phyloP scores from a whole-genome alignment of 2,797 vertebrate genomes.

The Phrynocephalus forsythii region DNA sequence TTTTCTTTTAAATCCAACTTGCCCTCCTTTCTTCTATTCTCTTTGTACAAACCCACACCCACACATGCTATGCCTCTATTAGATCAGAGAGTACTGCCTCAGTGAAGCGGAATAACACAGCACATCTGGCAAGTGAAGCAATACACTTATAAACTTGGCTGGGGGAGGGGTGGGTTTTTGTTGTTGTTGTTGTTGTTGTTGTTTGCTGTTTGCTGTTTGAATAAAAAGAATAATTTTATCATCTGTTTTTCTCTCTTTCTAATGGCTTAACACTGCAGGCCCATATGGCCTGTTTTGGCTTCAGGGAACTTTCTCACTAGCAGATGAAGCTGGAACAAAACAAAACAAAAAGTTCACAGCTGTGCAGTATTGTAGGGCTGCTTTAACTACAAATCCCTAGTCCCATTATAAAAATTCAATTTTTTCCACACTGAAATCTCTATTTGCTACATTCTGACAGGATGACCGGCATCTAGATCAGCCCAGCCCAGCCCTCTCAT shows the following conservation, averaged over 20 bases:
- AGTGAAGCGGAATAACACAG: constrained; percentile 52
- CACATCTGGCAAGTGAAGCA: constrained; percentile 61
- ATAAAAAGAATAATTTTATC: constrained; percentile 61
- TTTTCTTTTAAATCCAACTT: constrained; percentile 48
- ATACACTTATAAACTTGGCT: constrained; percentile 63
- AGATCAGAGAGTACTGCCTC: constrained; percentile 70
- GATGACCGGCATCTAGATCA: constrained; percentile 50
- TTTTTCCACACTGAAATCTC: constrained; percentile 22
- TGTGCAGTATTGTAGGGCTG: constrained; percentile 50
- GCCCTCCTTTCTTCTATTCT: constrained; percentile 54
- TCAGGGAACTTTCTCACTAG: constrained; percentile 48
- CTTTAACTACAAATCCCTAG: constrained; percentile 56
- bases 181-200: neutral
- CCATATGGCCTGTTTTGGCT: constrained; percentile 36
- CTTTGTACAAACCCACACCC: constrained; percentile 25
- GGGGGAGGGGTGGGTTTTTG: neutral
- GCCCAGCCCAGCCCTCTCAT: constrained; percentile 26
- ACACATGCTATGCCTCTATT: constrained; percentile 64
- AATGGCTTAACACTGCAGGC: neutral
- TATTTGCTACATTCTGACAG: constrained; percentile 44
- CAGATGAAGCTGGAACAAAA: constrained; percentile 56
- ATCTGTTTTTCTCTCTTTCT: constrained; percentile 45
- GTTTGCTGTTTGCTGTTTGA: neutral
- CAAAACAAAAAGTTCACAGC: constrained; percentile 33
- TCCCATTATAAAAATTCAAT: constrained; percentile 40